phyloP scores from a whole-genome alignment of 23 tunicate genomes.

The Clavelina lepadiformis region DNA sequence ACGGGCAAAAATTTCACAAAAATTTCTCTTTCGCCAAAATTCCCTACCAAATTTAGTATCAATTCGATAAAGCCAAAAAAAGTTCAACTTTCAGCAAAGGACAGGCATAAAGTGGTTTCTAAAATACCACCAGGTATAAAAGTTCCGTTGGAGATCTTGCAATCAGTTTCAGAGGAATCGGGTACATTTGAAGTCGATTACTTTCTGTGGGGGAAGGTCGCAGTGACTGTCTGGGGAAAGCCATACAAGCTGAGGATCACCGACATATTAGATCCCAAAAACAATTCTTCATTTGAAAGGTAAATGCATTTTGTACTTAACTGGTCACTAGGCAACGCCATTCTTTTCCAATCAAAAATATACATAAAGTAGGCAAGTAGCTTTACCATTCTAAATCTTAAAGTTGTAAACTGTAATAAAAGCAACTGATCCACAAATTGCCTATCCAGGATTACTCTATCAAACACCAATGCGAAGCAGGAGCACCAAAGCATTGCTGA shows the following conservation, averaged over 20 bases:
- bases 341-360: no score
- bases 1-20: slow-evolving; percentile 14
- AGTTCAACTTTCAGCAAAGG: neutral
- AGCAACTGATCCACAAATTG: no score
- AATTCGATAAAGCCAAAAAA: neutral
- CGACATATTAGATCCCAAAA: slow-evolving; percentile 48
- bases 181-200: slow-evolving; percentile 36
- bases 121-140: slow-evolving; percentile 11
- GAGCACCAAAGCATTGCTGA: no score
- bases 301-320: slow-evolving; percentile 9
- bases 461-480: no score
- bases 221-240: slow-evolving; percentile 60
- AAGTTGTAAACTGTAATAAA: no score
- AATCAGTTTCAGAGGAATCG: slow-evolving; percentile 23
- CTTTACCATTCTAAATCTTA: no score
- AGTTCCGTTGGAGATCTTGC: slow-evolving; percentile 22
- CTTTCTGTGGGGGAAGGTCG: slow-evolving; percentile 40
- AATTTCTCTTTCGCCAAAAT: slow-evolving; percentile 38
- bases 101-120: neutral
- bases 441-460: no score
- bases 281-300: slow-evolving; percentile 32
- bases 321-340: neutral
- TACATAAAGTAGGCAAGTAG: no score
- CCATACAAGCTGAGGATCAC: slow-evolving; percentile 30
- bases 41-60: slow-evolving; percentile 1